Evolutionary conservation across 2,113 vertebrate genomes (phyloP), one percentile per base, ranked within the genome.

Genomic region (Polypterus senegalus): DNA sequence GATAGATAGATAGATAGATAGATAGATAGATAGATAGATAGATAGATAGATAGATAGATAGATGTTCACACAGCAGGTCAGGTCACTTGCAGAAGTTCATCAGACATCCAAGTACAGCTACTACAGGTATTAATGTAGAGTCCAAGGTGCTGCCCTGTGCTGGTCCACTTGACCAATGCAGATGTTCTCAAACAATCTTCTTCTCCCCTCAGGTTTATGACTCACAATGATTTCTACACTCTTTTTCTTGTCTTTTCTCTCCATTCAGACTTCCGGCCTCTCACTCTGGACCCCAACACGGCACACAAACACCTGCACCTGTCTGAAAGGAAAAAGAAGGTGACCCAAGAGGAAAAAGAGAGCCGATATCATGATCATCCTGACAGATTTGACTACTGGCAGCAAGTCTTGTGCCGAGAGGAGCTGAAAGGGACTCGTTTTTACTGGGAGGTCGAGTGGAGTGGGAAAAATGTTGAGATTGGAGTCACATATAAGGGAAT

Each of bases 391-490:
- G 44, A 74, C 45, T 1, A 11, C 4, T 43, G 47, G 9, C 2
- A 3, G 1, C 67, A 69, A 44, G 63, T 67, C 48, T 65, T 65
- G 52, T 69, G 63, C 62, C 27, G 27, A 27, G 27, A 11, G 53
- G 55, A 62, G 45, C 11, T 43, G 0, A 49, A 47, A 27, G 27
- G 27, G 27, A 27, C 27, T 1, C 61, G 61, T 8, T 69, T 60
- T 66, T 69, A 71, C 51, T 71, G 65, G 65, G 69, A 74, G 57
- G 65, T 61, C 5, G 55, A 57, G 51, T 60, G 46, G 4, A 58
- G 11, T 1, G 47, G 46, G 47, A 6, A 4, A 5, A 10, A 51
- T 0, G 6, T n/a, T 44, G 49, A 49, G 1, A 46, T 64, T 6
- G 67, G 57, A 8, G 60, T 66, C 9, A 62, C 66, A 0, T 60